Conservation (phyloP, 2,797 vertebrate species). For the Oceanodroma leucorhoa region DNA sequence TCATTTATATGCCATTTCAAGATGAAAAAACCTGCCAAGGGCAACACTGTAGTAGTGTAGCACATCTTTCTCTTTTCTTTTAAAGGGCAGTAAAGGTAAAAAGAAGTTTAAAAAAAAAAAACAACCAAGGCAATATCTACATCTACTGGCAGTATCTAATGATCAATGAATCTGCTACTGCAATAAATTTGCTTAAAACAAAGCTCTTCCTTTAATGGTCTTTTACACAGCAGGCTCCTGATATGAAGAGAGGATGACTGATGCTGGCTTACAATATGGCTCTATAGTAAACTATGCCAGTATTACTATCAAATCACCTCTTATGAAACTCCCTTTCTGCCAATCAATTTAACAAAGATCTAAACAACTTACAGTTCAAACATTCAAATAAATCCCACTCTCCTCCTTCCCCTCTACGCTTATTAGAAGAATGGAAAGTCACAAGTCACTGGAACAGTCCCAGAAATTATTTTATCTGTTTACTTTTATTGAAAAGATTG, state of each 20-base stretch:
- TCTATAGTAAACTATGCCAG: neutral
- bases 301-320: conserved; percentile 19
- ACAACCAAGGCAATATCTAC: neutral
- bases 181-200: conserved; percentile 38
- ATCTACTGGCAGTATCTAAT: conserved; percentile 23
- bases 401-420: neutral
- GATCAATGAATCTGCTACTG: conserved; percentile 21
- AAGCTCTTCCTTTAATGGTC: conserved; percentile 29
- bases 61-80: conserved; percentile 24
- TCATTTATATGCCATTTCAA: conserved; percentile 54
- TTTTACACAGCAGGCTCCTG: conserved; percentile 19
- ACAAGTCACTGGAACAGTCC: neutral
- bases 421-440: neutral
- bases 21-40: conserved; percentile 55
- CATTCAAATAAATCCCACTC: conserved; percentile 15
- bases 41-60: conserved; percentile 12
- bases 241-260: conserved; percentile 38
- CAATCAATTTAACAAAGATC: conserved; percentile 33
- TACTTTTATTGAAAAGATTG: conserved; percentile 15
- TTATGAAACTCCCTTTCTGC: neutral
- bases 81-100: conserved; percentile 20
- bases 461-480: conserved; percentile 33
- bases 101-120: neutral
- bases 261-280: conserved; percentile 29
- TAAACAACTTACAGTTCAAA: conserved; percentile 31